Percentiles rank a stretch among this genome's conserved stretches.
These are phyloP conservation scores for Malthinus seriepunctatus DNA, from an alignment of 2,888 invertebrate species.

Conservation along the genomic window DNA sequence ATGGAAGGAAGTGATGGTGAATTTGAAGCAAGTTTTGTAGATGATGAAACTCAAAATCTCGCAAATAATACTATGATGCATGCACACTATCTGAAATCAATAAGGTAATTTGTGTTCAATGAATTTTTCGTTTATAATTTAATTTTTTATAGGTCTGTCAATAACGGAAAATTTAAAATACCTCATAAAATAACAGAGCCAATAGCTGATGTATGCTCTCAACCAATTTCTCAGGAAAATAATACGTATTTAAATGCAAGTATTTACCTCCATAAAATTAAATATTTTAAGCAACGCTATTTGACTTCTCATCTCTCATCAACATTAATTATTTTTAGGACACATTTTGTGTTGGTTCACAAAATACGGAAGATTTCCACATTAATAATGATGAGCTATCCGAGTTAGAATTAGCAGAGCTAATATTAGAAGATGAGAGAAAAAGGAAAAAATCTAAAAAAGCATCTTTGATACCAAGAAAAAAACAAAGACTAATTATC, in stretches of 20 bases:
- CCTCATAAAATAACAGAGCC: slow-evolving; percentile 53
- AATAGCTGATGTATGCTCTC: slow-evolving; percentile 46
- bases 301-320: too few species aligned
- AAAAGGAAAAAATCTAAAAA: slow-evolving; percentile 34
- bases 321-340: slow-evolving; percentile 59
- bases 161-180: slow-evolving; percentile 63
- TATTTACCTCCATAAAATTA: slow-evolving; percentile 5
- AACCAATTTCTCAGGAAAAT: slow-evolving; percentile 39
- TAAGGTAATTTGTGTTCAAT: slow-evolving; percentile 52
- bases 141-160: slow-evolving; percentile 23
- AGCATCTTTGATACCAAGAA: background rate
- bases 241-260: slow-evolving; percentile 49
- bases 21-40: slow-evolving; percentile 60
- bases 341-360: slow-evolving; percentile 67
- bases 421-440: slow-evolving; percentile 54
- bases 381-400: slow-evolving; percentile 50
- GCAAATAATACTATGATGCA: slow-evolving; percentile 62
- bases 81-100: slow-evolving; percentile 68
- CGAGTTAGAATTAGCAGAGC: slow-evolving; percentile 67
- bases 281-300: too few species aligned
- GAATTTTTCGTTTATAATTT: background rate
- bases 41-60: slow-evolving; percentile 59
- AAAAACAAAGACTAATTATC: slow-evolving; percentile 24
- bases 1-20: slow-evolving; percentile 56
- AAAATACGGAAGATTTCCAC: slow-evolving; percentile 51